A percentile compares a stretch with the other conserved stretches of the same genome.
These are phyloP conservation scores for Aramus guarauna DNA, from an alignment of 2,113 vertebrate species.

Conservation along the genomic window DNA sequence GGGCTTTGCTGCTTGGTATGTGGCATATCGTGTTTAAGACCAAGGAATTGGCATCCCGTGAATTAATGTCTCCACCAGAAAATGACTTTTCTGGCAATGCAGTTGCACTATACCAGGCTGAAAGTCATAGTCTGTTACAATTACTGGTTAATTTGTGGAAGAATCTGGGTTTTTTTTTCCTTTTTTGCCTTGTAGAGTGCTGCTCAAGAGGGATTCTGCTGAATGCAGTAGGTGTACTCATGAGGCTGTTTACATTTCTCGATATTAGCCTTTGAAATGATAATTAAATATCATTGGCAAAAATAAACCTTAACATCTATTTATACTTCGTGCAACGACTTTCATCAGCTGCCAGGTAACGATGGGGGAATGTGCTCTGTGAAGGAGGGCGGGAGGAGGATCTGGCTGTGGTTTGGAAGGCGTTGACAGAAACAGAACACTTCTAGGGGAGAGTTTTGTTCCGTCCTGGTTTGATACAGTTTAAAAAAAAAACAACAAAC, in stretches of 20 bases:
- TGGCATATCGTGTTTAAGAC: background rate
- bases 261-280: slow-evolving; percentile 31
- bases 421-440: slow-evolving; percentile 5
- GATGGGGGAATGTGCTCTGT: background rate
- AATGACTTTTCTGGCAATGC: background rate
- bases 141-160: background rate
- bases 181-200: background rate
- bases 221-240: background rate
- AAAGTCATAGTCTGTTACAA: background rate
- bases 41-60: background rate
- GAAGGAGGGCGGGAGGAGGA: background rate
- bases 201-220: background rate
- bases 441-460: background rate
- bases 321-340: background rate
- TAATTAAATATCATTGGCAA: slow-evolving; percentile 21
- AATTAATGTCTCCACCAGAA: background rate
- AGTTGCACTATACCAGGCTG: background rate
- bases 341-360: slow-evolving; percentile 23
- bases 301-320: slow-evolving; percentile 13
- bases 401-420: background rate
- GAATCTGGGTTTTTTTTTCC: background rate
- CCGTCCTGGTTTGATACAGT: background rate
- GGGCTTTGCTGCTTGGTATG: background rate
- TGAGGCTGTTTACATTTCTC: background rate
- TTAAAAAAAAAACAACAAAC: background rate